Evolutionary conservation across 2,113 vertebrate species (phyloP).

Genomic region (Eulemur rufifrons): DNA sequence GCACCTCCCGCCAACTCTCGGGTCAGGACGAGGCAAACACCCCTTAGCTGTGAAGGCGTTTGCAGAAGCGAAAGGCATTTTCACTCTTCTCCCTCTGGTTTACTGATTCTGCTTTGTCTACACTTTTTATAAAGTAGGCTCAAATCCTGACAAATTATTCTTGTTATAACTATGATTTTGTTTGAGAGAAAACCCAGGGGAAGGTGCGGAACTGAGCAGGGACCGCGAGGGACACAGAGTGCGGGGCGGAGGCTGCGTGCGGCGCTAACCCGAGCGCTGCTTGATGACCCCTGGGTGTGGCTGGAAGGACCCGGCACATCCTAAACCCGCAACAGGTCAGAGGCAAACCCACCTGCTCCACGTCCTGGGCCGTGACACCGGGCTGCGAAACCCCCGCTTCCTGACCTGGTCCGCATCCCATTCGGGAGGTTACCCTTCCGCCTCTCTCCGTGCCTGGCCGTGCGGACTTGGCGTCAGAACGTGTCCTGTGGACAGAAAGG

Average conservation of each 20-base stretch:
- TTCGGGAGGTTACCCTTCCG: neutral
- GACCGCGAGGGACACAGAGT: accelerated
- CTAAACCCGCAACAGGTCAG: too few species aligned
- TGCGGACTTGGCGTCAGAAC: neutral
- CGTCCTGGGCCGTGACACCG: accelerated
- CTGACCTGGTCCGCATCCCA: accelerated
- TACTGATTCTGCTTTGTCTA: neutral
- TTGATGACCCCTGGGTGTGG: neutral
- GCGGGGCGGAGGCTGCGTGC: neutral
- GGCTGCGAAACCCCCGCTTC: accelerated
- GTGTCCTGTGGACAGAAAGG: neutral
- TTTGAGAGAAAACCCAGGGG: accelerated
- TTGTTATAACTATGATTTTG: neutral
- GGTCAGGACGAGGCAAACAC: neutral
- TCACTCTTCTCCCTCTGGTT: neutral
- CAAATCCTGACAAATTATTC: neutral
- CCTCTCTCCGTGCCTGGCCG: neutral
- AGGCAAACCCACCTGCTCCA: neutral
- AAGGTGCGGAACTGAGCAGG: accelerated
- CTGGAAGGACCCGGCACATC: too few species aligned
- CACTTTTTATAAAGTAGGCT: neutral
- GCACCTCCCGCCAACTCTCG: accelerated
- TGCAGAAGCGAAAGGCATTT: too few species aligned
- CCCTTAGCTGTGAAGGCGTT: neutral
- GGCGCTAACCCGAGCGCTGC: too few species aligned